Evolutionary conservation across 2,888 invertebrate genomes (phyloP).

Genomic region (Muscina levida): DNA sequence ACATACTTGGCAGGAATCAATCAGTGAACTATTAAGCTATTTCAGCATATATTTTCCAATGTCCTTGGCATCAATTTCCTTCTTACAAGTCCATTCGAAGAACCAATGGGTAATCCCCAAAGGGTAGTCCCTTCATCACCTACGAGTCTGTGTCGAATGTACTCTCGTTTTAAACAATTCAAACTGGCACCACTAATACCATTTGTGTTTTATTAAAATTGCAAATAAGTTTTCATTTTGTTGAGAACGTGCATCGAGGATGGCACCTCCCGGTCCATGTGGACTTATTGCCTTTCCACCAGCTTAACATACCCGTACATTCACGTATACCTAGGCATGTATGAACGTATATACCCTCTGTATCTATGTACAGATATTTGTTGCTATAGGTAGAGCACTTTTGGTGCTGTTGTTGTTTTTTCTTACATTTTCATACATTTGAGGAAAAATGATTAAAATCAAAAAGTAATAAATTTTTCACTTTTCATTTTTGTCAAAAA

Average conservation of each 20-base stretch:
- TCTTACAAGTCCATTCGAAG: too few relatives aligned
- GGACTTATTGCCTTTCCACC: background rate
- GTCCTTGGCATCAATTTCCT: too few relatives aligned
- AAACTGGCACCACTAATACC: conserved; percentile 57
- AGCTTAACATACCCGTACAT: conserved; percentile 36
- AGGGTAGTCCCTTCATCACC: background rate
- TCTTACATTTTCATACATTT: conserved; percentile 59
- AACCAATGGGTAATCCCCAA: too few relatives aligned
- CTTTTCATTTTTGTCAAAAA: conserved; percentile 57
- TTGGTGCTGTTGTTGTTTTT: conserved; percentile 8
- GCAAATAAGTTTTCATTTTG: conserved; percentile 64
- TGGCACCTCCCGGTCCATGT: conserved; percentile 8
- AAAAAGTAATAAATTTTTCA: conserved; percentile 65
- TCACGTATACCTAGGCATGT: background rate
- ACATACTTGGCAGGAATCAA: too few relatives aligned
- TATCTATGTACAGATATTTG: background rate
- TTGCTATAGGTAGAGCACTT: background rate
- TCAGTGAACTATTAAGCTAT: too few relatives aligned
- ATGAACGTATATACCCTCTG: background rate
- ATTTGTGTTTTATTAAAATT: conserved; percentile 63
- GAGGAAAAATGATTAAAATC: conserved; percentile 62
- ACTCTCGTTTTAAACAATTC: conserved; percentile 36
- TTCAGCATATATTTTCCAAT: too few relatives aligned
- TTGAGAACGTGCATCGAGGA: conserved; percentile 22
- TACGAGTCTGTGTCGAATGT: background rate